phyloP scores from a whole-genome alignment of 2,888 invertebrate species.

The Epistrophella euchroma region DNA sequence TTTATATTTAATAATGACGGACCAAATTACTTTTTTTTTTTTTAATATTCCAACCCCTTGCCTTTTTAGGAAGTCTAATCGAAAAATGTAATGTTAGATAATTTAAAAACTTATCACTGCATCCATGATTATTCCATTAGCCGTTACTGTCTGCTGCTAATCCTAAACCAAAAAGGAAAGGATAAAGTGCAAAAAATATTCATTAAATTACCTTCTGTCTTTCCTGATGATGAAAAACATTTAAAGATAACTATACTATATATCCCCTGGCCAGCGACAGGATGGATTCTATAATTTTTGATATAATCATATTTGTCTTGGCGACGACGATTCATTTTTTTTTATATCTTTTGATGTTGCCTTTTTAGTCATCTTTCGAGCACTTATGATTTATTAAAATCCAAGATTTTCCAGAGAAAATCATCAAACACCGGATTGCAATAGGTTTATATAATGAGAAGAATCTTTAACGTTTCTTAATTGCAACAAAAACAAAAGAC shows the following conservation, averaged over 20 bases:
- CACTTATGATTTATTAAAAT: conserved; percentile 57
- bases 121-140: conserved; percentile 56
- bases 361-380: conserved; percentile 24
- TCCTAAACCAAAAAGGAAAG: conserved; percentile 4
- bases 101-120: conserved; percentile 38
- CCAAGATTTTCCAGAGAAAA: background rate
- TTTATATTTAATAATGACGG: background rate
- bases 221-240: conserved; percentile 25
- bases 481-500: conserved; percentile 2
- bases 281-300: conserved; percentile 9
- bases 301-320: conserved; percentile 13
- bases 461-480: conserved; percentile 3
- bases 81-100: conserved; percentile 41
- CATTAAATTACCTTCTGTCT: conserved; percentile 62
- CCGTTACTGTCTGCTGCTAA: conserved; percentile 29
- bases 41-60: background rate
- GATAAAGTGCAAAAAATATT: conserved; percentile 34
- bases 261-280: background rate
- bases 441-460: conserved; percentile 20
- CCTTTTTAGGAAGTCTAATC: conserved; percentile 16
- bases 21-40: background rate
- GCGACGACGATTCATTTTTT: conserved; percentile 2
- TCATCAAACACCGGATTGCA: background rate
- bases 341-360: background rate
- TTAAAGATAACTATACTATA: conserved; percentile 8